Percentiles rank a stretch among this genome's conserved stretches.
These are phyloP conservation scores for Pogonocichla stellata DNA, from an alignment of 2,113 vertebrate species.

Conservation along the genomic window DNA sequence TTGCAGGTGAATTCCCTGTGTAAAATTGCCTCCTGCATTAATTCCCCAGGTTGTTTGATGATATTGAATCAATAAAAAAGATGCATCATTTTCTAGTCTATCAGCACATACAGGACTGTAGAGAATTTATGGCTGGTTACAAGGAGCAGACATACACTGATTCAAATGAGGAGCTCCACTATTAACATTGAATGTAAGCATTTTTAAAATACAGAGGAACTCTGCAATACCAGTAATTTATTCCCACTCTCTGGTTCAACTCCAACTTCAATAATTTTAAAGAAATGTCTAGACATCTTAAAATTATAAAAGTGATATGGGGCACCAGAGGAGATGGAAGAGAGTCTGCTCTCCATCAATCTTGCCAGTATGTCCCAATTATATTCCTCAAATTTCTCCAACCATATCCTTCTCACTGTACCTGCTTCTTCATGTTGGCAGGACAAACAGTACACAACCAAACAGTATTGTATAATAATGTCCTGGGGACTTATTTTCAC, in stretches of 20 bases:
- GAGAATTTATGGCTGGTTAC: conserved; percentile 6
- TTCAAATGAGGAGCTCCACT: background rate
- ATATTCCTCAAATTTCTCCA: background rate
- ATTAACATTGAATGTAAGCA: background rate
- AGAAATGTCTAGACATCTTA: background rate
- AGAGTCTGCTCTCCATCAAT: background rate
- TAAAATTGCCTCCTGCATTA: background rate
- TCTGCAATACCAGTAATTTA: background rate
- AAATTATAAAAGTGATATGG: background rate
- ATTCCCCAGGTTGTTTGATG: background rate
- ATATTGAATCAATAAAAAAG: background rate
- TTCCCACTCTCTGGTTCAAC: background rate
- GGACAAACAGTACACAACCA: background rate
- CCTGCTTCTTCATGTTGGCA: background rate
- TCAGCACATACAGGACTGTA: background rate
- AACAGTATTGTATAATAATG: background rate
- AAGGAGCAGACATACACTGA: background rate
- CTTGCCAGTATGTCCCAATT: background rate
- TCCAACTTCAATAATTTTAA: background rate
- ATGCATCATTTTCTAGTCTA: background rate
- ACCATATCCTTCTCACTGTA: background rate
- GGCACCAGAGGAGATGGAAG: background rate
- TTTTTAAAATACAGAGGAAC: background rate
- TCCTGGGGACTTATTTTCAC: background rate
- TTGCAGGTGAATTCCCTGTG: background rate